Base-by-base conservation (phyloP, 2,797 vertebrate genomes). In the Oophaga sylvatica region DNA sequence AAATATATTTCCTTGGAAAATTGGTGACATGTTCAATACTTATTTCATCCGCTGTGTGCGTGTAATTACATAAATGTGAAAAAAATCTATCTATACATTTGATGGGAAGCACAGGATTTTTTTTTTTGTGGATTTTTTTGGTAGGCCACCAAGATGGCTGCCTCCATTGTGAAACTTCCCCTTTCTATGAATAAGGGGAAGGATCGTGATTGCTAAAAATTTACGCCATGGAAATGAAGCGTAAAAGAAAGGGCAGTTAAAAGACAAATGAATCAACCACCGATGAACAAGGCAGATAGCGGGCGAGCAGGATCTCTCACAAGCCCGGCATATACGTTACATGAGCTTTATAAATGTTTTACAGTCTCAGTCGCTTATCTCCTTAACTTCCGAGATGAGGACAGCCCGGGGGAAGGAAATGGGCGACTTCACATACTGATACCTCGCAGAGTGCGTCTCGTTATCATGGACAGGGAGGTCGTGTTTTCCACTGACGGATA, bases 391-490 rank as follows among this genome's bases (percentile, higher is more conserved):
- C 84, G 26, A 45, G 86, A 2, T 31, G 83, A 60, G 31, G 56
- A 73, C 5, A 35, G 67, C 9, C 60, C 29, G 16, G 80, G 35
- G 62, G 85, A 87, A 88, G 84, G 87, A 87, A 87, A 59, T 45
- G 75, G 81, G 62, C 53, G 73, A 53, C 73, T 56, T 71, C 45
- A 29, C 62, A 70, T 16, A 22, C 35, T 3, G 82, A 83, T 68
- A 83, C 80, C 80, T 56, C 65, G 2, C 22, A 13, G 26, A 60
- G 53, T 62, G 70, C 62, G 41, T 67, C 68, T 70, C 4, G 5
- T 81, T 83, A 87, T 87, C 86, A 76, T 78, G 59, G 65, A 62
- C 78, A 71, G 60, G 56, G 68, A 19, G 4, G 1, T 45, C 5
- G 35, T 20, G 56, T 31, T 59, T 81, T 73, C 56, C 68, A 81